These are phyloP conservation scores for Alsophila aescularia DNA, from an alignment of 2,888 invertebrate species.

Conservation along the genomic window DNA sequence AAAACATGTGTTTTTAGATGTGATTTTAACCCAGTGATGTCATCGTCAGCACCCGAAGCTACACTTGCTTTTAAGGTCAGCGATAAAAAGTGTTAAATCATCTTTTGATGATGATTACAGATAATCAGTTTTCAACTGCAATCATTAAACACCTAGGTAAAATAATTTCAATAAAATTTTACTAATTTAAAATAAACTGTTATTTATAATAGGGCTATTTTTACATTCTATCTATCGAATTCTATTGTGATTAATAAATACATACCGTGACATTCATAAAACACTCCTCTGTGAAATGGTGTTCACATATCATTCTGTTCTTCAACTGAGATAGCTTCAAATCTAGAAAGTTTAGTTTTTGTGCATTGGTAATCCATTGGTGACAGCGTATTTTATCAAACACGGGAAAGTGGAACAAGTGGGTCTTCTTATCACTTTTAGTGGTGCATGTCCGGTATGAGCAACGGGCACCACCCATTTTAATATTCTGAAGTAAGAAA, in stretches of 20 bases:
- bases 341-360: conserved; percentile 78
- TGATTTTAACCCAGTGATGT: no score
- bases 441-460: conserved; percentile 82
- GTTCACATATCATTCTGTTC: conserved; percentile 85
- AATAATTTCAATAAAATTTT: no score
- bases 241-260: not conserved
- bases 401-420: conserved; percentile 86
- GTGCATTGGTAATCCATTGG: conserved; percentile 84
- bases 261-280: conserved; percentile 82
- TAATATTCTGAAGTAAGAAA: conserved; percentile 22
- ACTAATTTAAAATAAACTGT: no score
- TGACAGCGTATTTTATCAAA: conserved; percentile 84
- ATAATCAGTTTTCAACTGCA: no score
- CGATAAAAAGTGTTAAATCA: no score
- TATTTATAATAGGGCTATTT: no score
- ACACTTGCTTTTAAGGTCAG: no score
- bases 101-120: no score
- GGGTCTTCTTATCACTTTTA: conserved; percentile 79
- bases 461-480: conserved; percentile 86
- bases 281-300: conserved; percentile 82
- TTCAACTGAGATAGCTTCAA: conserved; percentile 84
- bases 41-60: no score
- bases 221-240: not conserved
- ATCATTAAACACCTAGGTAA: no score
- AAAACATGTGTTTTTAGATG: no score